phyloP scores from a whole-genome alignment of 2,888 invertebrate species.

The Panopea generosa region DNA sequence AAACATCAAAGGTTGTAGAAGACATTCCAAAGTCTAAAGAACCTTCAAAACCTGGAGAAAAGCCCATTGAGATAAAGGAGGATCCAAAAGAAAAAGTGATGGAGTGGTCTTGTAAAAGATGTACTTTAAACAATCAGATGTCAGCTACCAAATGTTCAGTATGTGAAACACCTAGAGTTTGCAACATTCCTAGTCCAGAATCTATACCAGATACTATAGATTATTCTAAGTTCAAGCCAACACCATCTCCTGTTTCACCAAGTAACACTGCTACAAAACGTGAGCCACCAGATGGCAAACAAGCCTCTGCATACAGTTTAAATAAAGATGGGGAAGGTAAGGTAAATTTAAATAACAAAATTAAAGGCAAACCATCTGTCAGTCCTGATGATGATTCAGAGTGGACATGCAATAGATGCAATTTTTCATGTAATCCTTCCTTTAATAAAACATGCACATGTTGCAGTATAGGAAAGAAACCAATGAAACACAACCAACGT shows the following conservation, averaged over 20 bases:
- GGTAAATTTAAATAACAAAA: slow-evolving; percentile 15
- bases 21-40: neutral
- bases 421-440: slow-evolving; percentile 94
- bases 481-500: slow-evolving; percentile 4
- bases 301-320: neutral
- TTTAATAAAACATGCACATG: slow-evolving; percentile 93
- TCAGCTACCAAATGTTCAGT: slow-evolving; percentile 90
- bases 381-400: slow-evolving; percentile 78
- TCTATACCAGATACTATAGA: slow-evolving; percentile 63
- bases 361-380: slow-evolving; percentile 5
- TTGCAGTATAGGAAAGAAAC: slow-evolving; percentile 88
- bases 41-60: neutral
- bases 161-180: slow-evolving; percentile 89
- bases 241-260: slow-evolving; percentile 49
- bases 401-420: slow-evolving; percentile 96
- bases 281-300: slow-evolving; percentile 19
- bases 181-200: slow-evolving; percentile 68
- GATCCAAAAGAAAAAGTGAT: neutral
- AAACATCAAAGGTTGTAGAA: neutral
- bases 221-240: slow-evolving; percentile 55
- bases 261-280: slow-evolving; percentile 13
- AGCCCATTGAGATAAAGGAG: neutral
- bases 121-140: slow-evolving; percentile 91
- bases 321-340: slow-evolving; percentile 4
- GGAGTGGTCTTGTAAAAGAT: slow-evolving; percentile 87